Evolutionary conservation across 2,797 vertebrate genomes (phyloP).

Genomic region (Falco berigora): DNA sequence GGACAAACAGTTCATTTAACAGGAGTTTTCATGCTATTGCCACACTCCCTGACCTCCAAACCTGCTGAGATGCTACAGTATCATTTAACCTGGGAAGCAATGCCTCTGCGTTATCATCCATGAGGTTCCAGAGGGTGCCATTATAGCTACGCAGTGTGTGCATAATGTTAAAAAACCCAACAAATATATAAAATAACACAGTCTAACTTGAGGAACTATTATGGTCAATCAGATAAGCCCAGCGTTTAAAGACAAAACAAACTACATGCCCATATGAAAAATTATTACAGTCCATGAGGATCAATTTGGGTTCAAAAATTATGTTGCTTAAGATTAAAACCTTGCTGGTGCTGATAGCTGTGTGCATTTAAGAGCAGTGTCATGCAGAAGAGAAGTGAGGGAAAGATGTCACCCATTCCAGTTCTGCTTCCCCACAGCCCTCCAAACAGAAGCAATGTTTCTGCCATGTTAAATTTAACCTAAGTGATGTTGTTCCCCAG

Average conservation of each 20-base stretch:
- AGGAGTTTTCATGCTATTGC: neutral
- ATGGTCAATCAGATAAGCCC: neutral
- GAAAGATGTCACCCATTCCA: neutral
- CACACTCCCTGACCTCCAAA: constrained; percentile 25
- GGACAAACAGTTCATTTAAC: neutral
- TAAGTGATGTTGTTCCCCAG: neutral
- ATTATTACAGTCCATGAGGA: neutral
- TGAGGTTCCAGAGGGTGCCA: neutral
- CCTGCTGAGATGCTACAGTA: neutral
- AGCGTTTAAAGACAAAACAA: neutral
- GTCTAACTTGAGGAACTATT: neutral
- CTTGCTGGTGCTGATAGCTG: neutral
- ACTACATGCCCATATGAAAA: neutral
- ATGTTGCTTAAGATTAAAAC: neutral
- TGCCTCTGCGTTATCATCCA: neutral
- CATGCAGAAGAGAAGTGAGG: neutral
- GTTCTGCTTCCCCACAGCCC: neutral
- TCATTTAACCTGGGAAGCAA: neutral
- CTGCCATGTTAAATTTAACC: neutral
- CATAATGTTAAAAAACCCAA: neutral
- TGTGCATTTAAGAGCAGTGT: neutral
- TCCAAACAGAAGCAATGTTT: neutral
- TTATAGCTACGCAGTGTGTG: neutral
- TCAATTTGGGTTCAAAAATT: neutral
- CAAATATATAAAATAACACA: neutral